Conservation (phyloP, 1,140 invertebrate species). For the Campoletis sonorensis region DNA sequence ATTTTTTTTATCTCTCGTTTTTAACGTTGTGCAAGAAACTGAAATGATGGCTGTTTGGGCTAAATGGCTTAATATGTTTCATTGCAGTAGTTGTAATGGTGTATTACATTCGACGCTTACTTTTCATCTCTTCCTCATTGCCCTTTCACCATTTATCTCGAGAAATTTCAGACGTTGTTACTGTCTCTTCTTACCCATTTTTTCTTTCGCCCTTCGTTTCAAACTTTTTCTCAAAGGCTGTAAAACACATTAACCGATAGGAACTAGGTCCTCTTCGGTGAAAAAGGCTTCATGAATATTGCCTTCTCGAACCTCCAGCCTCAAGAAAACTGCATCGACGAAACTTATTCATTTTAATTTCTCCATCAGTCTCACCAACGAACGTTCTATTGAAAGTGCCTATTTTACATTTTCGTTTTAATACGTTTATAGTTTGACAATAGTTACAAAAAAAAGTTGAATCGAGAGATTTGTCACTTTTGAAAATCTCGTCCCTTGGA, state of each 20-base stretch:
- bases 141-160: not conserved
- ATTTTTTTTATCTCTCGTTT: not conserved
- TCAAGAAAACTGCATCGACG: too few species aligned
- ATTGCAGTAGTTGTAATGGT: not conserved
- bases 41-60: not conserved
- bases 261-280: not conserved
- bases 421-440: too few species aligned
- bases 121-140: constrained; percentile 18
- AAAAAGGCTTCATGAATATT: constrained; percentile 36
- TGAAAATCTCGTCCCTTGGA: too few species aligned
- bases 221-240: constrained; percentile 30
- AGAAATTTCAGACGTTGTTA: not conserved
- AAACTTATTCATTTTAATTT: too few species aligned
- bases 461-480: too few species aligned
- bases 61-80: constrained; percentile 22
- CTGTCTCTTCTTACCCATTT: constrained; percentile 1
- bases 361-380: too few species aligned
- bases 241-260: constrained; percentile 19
- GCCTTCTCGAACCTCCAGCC: too few species aligned
- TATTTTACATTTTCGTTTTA: too few species aligned
- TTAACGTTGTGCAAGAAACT: not conserved
- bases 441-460: too few species aligned
- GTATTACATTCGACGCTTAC: constrained; percentile 22
- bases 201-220: not conserved
- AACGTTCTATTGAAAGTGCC: too few species aligned